Evolutionary conservation across 2,797 vertebrate species (phyloP), one percentile per base, ranked within the genome.

Genomic region (Phylloscopus collybita): DNA sequence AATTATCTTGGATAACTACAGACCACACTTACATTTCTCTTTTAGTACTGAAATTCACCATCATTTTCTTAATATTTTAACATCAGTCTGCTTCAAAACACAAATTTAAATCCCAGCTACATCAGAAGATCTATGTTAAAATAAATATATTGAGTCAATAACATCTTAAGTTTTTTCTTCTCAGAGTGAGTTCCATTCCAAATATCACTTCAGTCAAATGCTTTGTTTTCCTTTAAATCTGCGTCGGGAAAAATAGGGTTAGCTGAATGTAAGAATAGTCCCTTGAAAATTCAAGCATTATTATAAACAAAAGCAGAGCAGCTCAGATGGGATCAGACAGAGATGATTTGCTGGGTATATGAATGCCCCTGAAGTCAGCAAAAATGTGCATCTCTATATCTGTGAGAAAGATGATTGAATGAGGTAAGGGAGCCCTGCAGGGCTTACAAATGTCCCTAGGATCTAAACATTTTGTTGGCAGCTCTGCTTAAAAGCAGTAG

Each of bases 331-430:
- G 91, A 96, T 95, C 90, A 95, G 95, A 93, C 88, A 97, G 93
- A 93, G 61, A 90, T 95, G 92, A 93, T 93, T 93, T 89, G 65
- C 90, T 79, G 87, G 80, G 66, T 88, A 72, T 73, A 54, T 50
- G 64, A 91, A 82, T 93, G 94, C 78, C 92, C 94, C 94, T 95
- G 66, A 91, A 96, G 95, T 96, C 96, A 97, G 95, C 96, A 96
- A 91, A 97, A 97, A 87, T 92, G 90, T 87, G 86, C 86, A 86
- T 94, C 93, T 72, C 62, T 92, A 0, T 96, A 80, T 94, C 66
- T 96, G 86, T 83, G 93, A 94, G 87, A 69, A 90, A 90, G 94
- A 95, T 96, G 97, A 97, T 95, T 95, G 96, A 96, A 96, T 95
- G 96, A 94, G 96, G 94, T 96, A 94, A 95, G 40, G 66, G 87